Percentiles rank a stretch among this genome's conserved stretches.
phyloP scores from a whole-genome alignment of 64 coral and sea anemone species.

The Montipora sp. region DNA sequence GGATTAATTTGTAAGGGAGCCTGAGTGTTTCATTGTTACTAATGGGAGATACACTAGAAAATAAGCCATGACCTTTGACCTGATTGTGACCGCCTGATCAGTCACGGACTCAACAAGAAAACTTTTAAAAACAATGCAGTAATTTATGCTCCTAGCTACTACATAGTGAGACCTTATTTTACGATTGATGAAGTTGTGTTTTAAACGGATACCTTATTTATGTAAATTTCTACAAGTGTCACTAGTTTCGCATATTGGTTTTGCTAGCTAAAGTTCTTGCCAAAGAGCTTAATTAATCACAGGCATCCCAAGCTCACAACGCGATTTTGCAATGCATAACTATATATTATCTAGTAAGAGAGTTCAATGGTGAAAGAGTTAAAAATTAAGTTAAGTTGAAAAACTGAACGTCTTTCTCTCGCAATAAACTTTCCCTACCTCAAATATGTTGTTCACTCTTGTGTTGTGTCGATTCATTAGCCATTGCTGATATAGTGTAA shows the following conservation, averaged over 20 bases:
- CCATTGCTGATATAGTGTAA: too few species aligned
- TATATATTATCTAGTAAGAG: too few species aligned
- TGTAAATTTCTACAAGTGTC: neutral
- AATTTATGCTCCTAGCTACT: too few species aligned
- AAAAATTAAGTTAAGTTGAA: neutral
- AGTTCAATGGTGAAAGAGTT: neutral
- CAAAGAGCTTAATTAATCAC: too few species aligned
- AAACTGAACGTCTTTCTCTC: too few species aligned
- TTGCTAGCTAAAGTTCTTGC: neutral
- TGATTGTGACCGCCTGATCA: neutral
- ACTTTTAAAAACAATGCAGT: too few species aligned
- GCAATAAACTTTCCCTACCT: too few species aligned
- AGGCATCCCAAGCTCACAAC: too few species aligned
- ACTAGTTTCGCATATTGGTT: neutral
- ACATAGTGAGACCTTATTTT: neutral
- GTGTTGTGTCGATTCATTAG: too few species aligned
- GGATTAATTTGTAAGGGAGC: neutral
- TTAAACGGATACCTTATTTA: neutral
- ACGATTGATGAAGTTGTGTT: neutral
- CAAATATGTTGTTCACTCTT: too few species aligned
- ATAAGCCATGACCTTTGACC: neutral
- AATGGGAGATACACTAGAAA: neutral
- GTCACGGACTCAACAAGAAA: too few species aligned
- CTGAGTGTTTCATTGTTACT: neutral
- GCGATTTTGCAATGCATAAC: too few species aligned